Base-by-base conservation (phyloP, 2,888 invertebrate genomes). In the Drosophila stalkeri region DNA sequence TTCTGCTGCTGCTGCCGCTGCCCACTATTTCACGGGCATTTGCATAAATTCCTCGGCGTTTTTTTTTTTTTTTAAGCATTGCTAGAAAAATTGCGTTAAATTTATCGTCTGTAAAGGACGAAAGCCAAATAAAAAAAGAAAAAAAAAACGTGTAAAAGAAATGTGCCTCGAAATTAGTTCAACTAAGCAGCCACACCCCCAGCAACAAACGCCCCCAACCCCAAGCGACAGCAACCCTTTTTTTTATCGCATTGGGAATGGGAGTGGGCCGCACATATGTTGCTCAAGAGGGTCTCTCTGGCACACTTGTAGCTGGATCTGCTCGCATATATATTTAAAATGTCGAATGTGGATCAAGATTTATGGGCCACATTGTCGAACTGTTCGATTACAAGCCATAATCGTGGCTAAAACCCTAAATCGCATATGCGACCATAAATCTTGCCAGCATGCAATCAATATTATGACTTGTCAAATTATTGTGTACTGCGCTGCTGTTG, bases 381-480 rank as follows among this genome's bases (percentile, higher is more conserved):
- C 92, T 91, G 92, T 92, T 90, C 91, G 92, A 92, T 92, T 92
- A 92, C 91, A 89, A 86, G 80, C 85, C 86, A 92, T 92, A 92
- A 92, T 91, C 91, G 90, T 83, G 89, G 61, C 72, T 83, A 83
- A 89, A 90, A 55, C 86, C 72, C 61, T 51, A 49, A 72, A 84
- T 77, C 85, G 63, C 80, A 78, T 69, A 84, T 88, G 89, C 75
- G 75, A 61, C 62, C 81, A 87, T 87, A 87, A 87, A 87, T 89
- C 90, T 82, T 81, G 59, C 16, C 70, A 52, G 47, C 61, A 74
- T 70, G 75, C 70, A 86, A 88, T 87, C 86, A 87, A 87, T 88
- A 87, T 87, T 87, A 89, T 87, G 86, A 87, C 86, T 88, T 87
- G 86, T 87, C 86, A 87, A 77, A 87, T 87, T 87, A 87, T 87